Conservation (phyloP, 2,888 invertebrate species). For the Andrena chrysosceles region DNA sequence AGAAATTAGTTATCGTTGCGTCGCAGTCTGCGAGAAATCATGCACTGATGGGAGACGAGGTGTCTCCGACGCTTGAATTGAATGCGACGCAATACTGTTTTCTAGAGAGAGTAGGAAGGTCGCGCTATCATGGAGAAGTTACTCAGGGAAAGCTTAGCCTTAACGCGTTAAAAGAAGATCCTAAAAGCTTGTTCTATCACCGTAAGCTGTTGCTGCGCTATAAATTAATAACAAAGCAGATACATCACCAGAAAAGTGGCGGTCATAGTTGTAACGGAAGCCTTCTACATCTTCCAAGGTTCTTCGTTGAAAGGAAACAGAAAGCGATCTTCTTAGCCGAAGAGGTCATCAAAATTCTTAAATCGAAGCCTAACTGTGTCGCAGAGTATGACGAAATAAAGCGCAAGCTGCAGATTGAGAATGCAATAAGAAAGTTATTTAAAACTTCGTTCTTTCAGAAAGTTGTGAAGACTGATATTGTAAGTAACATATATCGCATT, state of each 20-base stretch:
- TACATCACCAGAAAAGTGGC: slow-evolving; percentile 86
- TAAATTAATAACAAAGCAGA: slow-evolving; percentile 88
- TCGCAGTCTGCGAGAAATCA: slow-evolving; percentile 87
- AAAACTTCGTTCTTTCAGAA: slow-evolving; percentile 86
- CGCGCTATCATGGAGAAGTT: slow-evolving; percentile 89
- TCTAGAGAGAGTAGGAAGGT: slow-evolving; percentile 90
- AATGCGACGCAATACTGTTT: slow-evolving; percentile 88
- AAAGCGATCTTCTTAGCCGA: slow-evolving; percentile 86
- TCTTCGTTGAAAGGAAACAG: slow-evolving; percentile 87
- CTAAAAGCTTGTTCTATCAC: slow-evolving; percentile 88
- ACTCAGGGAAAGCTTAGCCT: slow-evolving; percentile 89
- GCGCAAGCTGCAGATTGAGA: slow-evolving; percentile 84
- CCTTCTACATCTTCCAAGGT: slow-evolving; percentile 88
- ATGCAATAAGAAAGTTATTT: slow-evolving; percentile 86
- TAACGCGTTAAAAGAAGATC: slow-evolving; percentile 86
- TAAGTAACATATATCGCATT: slow-evolving; percentile 77
- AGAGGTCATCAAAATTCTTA: slow-evolving; percentile 86
- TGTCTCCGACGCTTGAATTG: slow-evolving; percentile 85
- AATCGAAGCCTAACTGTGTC: slow-evolving; percentile 86
- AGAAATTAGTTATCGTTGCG: slow-evolving; percentile 90
- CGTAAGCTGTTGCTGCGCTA: slow-evolving; percentile 87
- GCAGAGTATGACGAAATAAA: slow-evolving; percentile 86
- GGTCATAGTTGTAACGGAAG: slow-evolving; percentile 84
- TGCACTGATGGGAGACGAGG: slow-evolving; percentile 86
- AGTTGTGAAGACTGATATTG: slow-evolving; percentile 86